Conservation (phyloP, 2,888 invertebrate genomes). For the Seira sanloemensis region DNA sequence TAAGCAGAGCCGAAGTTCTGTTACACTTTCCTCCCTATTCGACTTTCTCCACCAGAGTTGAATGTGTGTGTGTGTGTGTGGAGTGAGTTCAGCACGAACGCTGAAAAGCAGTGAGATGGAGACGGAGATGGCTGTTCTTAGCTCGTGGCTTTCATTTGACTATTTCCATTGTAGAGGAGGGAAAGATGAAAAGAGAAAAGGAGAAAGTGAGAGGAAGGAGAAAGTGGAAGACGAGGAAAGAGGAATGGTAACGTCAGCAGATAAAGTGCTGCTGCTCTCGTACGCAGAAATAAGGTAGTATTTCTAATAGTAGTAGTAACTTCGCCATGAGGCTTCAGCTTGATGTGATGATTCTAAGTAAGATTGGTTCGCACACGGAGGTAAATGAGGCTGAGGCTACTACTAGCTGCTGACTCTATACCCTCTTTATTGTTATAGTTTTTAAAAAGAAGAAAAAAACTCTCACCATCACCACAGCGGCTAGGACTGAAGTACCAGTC, state of each 20-base stretch:
- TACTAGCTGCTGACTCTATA: background rate
- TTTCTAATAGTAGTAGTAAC: background rate
- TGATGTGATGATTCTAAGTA: background rate
- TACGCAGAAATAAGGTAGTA: background rate
- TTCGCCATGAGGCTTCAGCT: background rate
- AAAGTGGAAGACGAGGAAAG: slow-evolving; percentile 29
- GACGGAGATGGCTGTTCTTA: background rate
- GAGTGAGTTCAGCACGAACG: background rate
- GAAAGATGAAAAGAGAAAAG: slow-evolving; percentile 36
- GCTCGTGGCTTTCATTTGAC: background rate
- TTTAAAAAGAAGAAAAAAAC: slow-evolving; percentile 8
- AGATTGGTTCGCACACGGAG: background rate
- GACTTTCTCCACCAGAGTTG: background rate
- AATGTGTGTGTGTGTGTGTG: too few relatives aligned
- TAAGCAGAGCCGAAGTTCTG: slow-evolving; percentile 11
- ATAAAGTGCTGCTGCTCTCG: slow-evolving; percentile 28
- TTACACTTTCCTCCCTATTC: background rate
- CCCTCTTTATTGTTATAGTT: slow-evolving; percentile 7
- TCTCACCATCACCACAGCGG: background rate
- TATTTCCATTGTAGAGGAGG: slow-evolving; percentile 43
- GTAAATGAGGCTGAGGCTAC: slow-evolving; percentile 9
- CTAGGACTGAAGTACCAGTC: background rate
- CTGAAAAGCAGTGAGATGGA: slow-evolving; percentile 11
- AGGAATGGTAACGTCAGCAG: slow-evolving; percentile 54
- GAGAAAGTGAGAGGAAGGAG: slow-evolving; percentile 13